Conservation (phyloP, 2,113 vertebrate species). For the Austrofundulus limnaeus region DNA sequence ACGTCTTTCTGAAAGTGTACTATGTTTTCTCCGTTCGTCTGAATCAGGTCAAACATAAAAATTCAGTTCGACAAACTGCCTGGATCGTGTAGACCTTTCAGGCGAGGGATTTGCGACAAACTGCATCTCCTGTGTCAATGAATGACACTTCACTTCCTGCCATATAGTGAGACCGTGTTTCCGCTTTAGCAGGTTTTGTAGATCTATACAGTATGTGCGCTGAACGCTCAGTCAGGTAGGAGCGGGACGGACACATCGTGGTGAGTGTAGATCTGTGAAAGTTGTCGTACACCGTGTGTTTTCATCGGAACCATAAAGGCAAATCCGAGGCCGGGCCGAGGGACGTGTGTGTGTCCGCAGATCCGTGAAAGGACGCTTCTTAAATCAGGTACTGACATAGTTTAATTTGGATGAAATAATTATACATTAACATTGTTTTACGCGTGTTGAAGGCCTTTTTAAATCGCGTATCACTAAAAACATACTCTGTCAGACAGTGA, state of each 20-base stretch:
- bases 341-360: neutral
- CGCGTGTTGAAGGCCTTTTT: no score
- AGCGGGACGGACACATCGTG: accelerated
- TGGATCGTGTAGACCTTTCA: conserved; percentile 23
- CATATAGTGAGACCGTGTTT: conserved; percentile 50
- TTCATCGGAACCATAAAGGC: conserved; percentile 17
- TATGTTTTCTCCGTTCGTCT: neutral
- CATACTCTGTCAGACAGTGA: no score
- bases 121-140: accelerated
- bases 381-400: conserved; percentile 13
- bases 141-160: conserved; percentile 59
- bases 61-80: neutral
- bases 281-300: conserved; percentile 1
- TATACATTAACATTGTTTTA: neutral
- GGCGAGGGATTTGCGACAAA: conserved; percentile 38
- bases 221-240: accelerated
- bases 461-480: no score
- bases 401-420: neutral
- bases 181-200: conserved; percentile 10
- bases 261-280: conserved; percentile 1
- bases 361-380: neutral
- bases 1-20: no score
- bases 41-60: conserved; percentile 45
- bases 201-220: conserved; percentile 13
- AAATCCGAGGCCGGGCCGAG: neutral